Base-by-base conservation (phyloP, 1,140 invertebrate species). In the Pygmarrhopalites habei region DNA sequence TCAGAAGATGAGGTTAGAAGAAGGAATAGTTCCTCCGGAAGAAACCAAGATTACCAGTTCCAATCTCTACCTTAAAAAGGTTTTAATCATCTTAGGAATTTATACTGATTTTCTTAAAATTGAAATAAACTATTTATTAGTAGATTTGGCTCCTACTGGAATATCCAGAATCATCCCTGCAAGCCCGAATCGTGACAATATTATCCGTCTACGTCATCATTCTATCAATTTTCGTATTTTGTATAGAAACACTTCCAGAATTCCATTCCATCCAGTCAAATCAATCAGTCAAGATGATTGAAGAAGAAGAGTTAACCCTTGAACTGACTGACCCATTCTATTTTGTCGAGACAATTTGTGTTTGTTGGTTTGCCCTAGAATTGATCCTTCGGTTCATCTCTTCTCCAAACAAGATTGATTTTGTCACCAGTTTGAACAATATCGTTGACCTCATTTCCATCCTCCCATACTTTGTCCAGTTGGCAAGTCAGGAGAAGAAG, bases 361-460 rank as follows among this genome's bases (percentile, higher is more conserved):
- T 96, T 74, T 87, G 90, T n/a, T 98, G 92, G 92, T 96, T 97
- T 78, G 94, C 92, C 2, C 85, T 97, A 68, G 93, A 98, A 76
- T 84, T 97, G 47, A 79, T 88, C 47, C 86, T 93, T 23, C 79
- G 92, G 65, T 86, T 92, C 66, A 82, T 92, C 69, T 90, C 92
- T 72, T 87, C 88, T 32, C 92, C 87, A 3, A 88, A 86, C 73
- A 79, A 86, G 68, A 81, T 84, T 72, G 81, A 83, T 69, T 92
- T 92, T 72, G 80, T 86, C 19, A 84, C 83, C 72, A 87, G 85
- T 2, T 86, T 87, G 26, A 82, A 92, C 14, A 93, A 92, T 74
- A 84, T 92, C 63, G 95, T 97, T 72, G 93, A 97, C 77, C 85
- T 94, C 70, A 83, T 90, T 56, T 91, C 91, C 52, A 95, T 91